Evolutionary conservation across 2,797 vertebrate genomes (phyloP), one percentile per base, ranked within the genome.

Genomic region (Iguana delicatissima): DNA sequence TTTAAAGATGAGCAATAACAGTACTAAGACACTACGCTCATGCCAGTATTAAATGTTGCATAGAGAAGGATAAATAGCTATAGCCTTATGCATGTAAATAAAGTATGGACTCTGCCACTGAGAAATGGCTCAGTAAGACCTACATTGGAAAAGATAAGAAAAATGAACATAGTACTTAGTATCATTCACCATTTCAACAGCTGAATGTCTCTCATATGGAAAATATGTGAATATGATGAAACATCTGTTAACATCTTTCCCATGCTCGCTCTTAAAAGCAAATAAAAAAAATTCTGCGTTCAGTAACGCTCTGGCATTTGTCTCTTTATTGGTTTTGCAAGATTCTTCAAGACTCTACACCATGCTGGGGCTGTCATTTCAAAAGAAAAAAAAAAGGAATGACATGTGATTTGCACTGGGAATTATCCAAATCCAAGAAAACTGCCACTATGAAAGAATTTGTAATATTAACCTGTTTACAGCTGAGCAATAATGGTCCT

Each of bases 181-280:
- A 80, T 1, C 67, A 80, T 26, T 92, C 83, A 92, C 67, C 94
- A 93, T 91, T 87, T 95, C 80, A 72, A 91, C 96, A 97, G 96
- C 96, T 97, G 95, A 92, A 94, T 89, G 62, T 93, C 93, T 95
- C 92, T 95, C 93, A 93, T 91, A 95, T 0, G 93, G 96, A 95
- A 95, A 96, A 94, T 93, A 89, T 92, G 92, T 90, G 92, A 94
- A 94, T 80, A 59, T 0, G 0, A 94, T 79, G 84, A 95, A 95
- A 94, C 86, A 93, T 93, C 93, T 92, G 72, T 67, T 94, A 89
- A 89, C 96, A 73, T 50, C 89, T 87, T 91, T 91, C 74, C 92
- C 90, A 7, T 12, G 92, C 86, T 91, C 38, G 79, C 73, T 42
- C 90, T 94, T 93, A 91, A 95, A 94, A 92, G 77, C 83, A 91